Evolutionary conservation across 2,888 invertebrate genomes (phyloP), one percentile per base, ranked within the genome.

Genomic region (Conchocele bisecta): DNA sequence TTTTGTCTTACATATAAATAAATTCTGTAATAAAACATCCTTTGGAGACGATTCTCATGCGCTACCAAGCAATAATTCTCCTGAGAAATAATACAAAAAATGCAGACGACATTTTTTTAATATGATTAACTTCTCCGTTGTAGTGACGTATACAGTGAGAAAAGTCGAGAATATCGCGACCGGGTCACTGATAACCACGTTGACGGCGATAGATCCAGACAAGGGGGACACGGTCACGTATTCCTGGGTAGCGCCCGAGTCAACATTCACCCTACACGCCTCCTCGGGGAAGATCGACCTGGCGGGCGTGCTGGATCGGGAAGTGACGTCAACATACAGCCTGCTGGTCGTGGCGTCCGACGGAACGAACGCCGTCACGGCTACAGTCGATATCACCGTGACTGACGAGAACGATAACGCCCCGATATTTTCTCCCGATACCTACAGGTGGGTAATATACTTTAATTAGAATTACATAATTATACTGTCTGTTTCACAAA

Each of bases 401-500:
- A 75, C 75, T 1, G 89, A 89, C 58, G 83, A 79, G 20, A 89
- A 89, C 69, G 89, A 89, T 33, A 70, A 77, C 42, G 41, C 65
- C 13, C 75, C 79, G 17, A 39, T 67, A 17, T 72, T 73, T 37
- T 64, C 51, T 22, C 68, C 79, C 20, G 58, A 31, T 7, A 50
- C 76, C 31, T 80, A 80, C 60, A 80, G 79, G 76, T 77, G 53
- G 15, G 7, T 9, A 28, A 11, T 28, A 13, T 7, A 33, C n/a
- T n/a, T n/a, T n/a, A n/a, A n/a, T n/a, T n/a, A n/a, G n/a, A n/a
- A n/a, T n/a, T n/a, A n/a, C n/a, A n/a, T n/a, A n/a, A n/a, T n/a
- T n/a, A n/a, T n/a, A n/a, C n/a, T n/a, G n/a, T n/a, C n/a, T n/a
- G n/a, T n/a, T n/a, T n/a, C n/a, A n/a, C n/a, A n/a, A n/a, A n/a